Evolutionary conservation across 2,113 vertebrate species (phyloP), one percentile per base, ranked within the genome.

Genomic region (Sceloporus undulatus): DNA sequence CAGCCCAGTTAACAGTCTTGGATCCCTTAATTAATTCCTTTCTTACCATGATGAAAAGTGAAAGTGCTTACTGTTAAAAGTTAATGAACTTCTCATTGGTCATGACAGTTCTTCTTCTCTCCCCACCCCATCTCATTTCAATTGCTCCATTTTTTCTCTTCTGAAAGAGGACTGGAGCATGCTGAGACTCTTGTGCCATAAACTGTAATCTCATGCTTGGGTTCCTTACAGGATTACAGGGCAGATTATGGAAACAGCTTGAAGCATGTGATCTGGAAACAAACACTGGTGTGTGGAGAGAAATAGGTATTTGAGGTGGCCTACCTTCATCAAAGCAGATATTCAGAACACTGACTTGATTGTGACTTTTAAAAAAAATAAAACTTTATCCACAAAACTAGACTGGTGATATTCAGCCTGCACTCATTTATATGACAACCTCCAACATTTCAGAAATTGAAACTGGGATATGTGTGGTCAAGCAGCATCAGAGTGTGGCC

Each of bases 61-160:
- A 93, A 96, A 93, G 84, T 93, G n/a, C 91, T 94, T 92, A 87
- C 92, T 95, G 87, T 96, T 92, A 92, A 92, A 62, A 95, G 91
- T 94, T 96, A 97, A 97, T 95, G 93, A 96, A 88, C 78, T 27
- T 94, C 96, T 97, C 94, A 95, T 94, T 94, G 92, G 89, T 95
- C 19, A 0, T 94, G 92, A 94, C 82, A 92, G 86, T 92, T 95
- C 94, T 90, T 92, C 29, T 95, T 94, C 25, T 9, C 9, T 10
- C 68, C 88, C 94, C 94, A 14, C 95, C 96, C 95, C 82, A 75
- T 11, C 68, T 88, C 94, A 94, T 95, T 96, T 95, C 82, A 77
- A 93, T 86, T 74, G 23, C 93, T 90, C 16, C 65, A 34, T 94
- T 65, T 88, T 94, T 94, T 91, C 77, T 93, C 86, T 68, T 82